Percentiles rank a stretch among this genome's conserved stretches.
Conservation (phyloP, 2,888 invertebrate species). For the Melinopterus prodromus region DNA sequence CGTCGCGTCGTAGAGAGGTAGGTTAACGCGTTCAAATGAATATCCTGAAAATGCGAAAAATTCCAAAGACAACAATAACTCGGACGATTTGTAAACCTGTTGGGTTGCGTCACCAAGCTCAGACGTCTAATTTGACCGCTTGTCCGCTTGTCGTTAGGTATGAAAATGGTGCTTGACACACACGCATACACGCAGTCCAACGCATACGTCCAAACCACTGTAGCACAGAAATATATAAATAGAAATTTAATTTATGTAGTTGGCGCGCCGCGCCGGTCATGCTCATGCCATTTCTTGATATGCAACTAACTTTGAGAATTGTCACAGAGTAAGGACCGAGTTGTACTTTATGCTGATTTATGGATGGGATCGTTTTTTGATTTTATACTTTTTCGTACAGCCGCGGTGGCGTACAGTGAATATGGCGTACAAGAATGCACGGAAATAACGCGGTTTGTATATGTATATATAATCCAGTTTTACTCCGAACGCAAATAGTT, state of each 20-base stretch:
- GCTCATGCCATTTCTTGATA: background rate
- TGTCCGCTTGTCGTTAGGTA: background rate
- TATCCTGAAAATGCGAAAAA: conserved; percentile 4
- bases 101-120: background rate
- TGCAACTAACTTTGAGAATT: conserved; percentile 4
- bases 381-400: background rate
- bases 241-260: background rate
- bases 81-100: background rate
- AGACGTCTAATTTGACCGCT: background rate
- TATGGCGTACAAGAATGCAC: background rate
- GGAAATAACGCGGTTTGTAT: background rate
- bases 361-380: background rate
- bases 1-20: background rate
- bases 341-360: background rate
- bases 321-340: background rate
- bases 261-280: background rate
- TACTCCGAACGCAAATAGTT: background rate
- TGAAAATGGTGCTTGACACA: conserved; percentile 4
- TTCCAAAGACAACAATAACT: background rate
- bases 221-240: background rate
- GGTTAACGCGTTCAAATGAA: background rate
- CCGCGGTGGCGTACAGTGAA: background rate
- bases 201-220: background rate
- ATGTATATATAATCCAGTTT: background rate
- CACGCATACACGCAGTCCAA: background rate